A percentile compares a stretch with the other conserved stretches of the same genome.
phyloP scores from a whole-genome alignment of 2,113 vertebrate genomes.

The Muntiacus reevesi region DNA sequence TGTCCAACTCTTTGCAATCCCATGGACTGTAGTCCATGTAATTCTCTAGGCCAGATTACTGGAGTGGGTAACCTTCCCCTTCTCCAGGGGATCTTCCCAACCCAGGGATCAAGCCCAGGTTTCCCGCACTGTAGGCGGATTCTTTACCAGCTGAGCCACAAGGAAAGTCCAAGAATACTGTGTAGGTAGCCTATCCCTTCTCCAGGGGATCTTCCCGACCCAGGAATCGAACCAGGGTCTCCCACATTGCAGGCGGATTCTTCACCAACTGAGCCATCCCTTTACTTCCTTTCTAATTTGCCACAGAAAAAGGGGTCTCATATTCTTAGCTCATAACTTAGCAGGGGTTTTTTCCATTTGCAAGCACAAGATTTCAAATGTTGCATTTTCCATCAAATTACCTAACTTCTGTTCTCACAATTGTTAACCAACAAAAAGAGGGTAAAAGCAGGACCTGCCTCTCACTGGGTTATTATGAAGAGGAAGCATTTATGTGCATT shows the following conservation, averaged over 20 bases:
- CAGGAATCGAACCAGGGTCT: not conserved
- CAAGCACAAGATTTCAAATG: not conserved
- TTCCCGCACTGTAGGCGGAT: accelerated
- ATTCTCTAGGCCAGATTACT: not conserved
- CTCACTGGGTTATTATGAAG: not conserved
- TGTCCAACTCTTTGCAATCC: not conserved
- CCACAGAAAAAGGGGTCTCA: not conserved
- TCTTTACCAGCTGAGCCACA: not conserved
- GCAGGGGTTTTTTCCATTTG: not conserved
- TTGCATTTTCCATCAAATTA: not conserved
- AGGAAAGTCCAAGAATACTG: not conserved
- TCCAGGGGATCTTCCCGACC: not conserved
- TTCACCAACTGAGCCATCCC: not conserved
- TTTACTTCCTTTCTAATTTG: not conserved
- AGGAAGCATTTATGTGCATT: not conserved
- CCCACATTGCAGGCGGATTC: not conserved
- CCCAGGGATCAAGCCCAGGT: not conserved
- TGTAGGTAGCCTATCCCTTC: not conserved
- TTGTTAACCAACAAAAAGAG: not conserved
- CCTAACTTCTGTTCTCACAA: not conserved
- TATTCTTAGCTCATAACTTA: not conserved
- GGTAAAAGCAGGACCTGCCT: not conserved
- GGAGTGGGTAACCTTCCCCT: not conserved
- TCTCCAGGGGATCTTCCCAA: not conserved
- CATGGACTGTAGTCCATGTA: not conserved